Evolutionary conservation across 2,113 vertebrate genomes (phyloP), one percentile per base, ranked within the genome.

Genomic region (Peromyscus leucopus): DNA sequence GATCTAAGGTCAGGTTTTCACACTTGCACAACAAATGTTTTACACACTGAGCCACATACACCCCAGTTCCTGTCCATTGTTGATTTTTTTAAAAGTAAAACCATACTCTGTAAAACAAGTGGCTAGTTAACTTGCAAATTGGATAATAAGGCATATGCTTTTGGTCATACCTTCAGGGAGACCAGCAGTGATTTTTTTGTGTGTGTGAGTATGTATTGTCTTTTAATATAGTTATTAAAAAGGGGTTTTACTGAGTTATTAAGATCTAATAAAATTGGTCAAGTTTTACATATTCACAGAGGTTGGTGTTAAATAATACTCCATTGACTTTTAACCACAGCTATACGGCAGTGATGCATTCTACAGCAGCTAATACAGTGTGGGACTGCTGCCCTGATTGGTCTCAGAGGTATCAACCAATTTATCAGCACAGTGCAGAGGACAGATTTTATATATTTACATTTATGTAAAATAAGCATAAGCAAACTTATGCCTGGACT

Each of bases 211-310:
- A 31, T 39, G 10, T 24, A 55, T 84, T 17, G 24, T 83, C 90
- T 67, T 42, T 33, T 84, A 48, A 79, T 13, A 69, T 48, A 65
- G 2, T 2, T 15, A 76, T 33, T 26, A 26, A 19, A 82, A 55
- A 63, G n/a, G 63, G 5, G 24, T 89, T 39, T 82, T 26, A 42
- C 22, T 80, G 48, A 75, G 21, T 80, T 74, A 21, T 59, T 61
- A 87, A 89, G 24, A 92, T 72, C 85, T 94, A 79, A 63, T 85
- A 72, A 91, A 88, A 59, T 72, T 65, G 46, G 19, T 21, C 5
- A 39, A 9, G 69, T 90, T 97, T 90, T 86, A 65, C 57, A 39
- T 42, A 65, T 85, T 33, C 22, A 48, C 74, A 67, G 63, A 72
- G 8, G 36, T 76, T 17, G 59, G 65, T 36, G 63, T 75, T 74